These are phyloP conservation scores for Cryptosula pallasiana DNA, from an alignment of 2,888 invertebrate genomes.

Conservation along the genomic window DNA sequence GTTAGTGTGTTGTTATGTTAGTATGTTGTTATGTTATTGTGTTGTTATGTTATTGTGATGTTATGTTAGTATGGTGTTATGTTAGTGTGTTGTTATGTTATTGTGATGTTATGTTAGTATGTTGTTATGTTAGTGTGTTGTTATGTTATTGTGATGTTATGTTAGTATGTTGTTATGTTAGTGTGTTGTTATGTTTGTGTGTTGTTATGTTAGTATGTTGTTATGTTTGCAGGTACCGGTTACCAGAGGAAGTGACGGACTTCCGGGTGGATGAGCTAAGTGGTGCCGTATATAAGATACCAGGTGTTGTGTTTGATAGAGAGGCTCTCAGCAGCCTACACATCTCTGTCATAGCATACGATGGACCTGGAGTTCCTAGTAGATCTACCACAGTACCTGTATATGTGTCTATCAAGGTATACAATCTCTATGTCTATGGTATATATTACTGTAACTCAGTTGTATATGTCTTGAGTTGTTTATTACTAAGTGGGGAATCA, in stretches of 20 bases:
- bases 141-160: background rate
- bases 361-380: slow-evolving; percentile 3
- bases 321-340: background rate
- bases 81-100: too few species aligned
- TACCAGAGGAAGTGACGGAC: background rate
- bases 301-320: slow-evolving; percentile 17
- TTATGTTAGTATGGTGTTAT: too few species aligned
- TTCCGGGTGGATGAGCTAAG: slow-evolving; percentile 7
- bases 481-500: background rate
- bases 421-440: background rate
- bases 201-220: background rate
- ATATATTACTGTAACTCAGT: background rate
- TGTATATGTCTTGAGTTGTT: background rate
- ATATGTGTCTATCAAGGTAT: slow-evolving; percentile 8
- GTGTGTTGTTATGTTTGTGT: background rate
- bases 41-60: too few species aligned
- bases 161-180: too few species aligned
- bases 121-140: too few species aligned
- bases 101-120: background rate
- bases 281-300: slow-evolving; percentile 10
- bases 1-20: background rate
- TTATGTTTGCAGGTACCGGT: slow-evolving; percentile 4
- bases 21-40: background rate
- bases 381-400: slow-evolving; percentile 7
- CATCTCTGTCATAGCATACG: slow-evolving; percentile 2